Evolutionary conservation across 1,140 invertebrate species (phyloP), one percentile per base, ranked within the genome.

Genomic region (Eupristina koningsbergeri): DNA sequence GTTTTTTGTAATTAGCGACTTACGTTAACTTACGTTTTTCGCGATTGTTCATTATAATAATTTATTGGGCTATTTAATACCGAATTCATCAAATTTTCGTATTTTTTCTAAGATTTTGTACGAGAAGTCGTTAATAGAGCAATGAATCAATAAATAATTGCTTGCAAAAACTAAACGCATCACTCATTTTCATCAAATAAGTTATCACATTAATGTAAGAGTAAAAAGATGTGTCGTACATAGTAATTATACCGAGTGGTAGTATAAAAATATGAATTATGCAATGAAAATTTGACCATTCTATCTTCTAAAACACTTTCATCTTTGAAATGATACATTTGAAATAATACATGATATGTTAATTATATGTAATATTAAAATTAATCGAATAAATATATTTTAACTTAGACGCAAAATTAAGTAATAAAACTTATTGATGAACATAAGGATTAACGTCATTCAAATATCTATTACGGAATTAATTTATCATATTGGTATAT

Each of bases 401-500:
- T 67, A 15, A 31, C 64, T 67, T 34, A 19, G 36, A 34, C 36
- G 34, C 17, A 39, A 58, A 71, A 41, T 71, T 69, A 29, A 69
- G 7, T 22, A 17, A 41, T 41, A 71, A 71, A 39, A 6, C 22
- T 69, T 36, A 36, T 9, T 3, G 63, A 34, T 67, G 63, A 11
- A 69, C 17, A 6, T 69, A 13, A 39, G 36, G 19, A 69, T 69
- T 39, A 69, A 39, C 34, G n/a, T 71, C 22, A 1, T 41, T 71
- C 36, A 41, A 71, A 41, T 39, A 71, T 71, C 67, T 26, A 71
- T 71, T 41, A 41, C 41, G 36, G 22, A 41, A 71, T 71, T 22
- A n/a, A 41, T 71, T 41, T 71, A 36, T 71, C 67, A 71, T n/a
- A 41, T 71, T 41, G n/a, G 41, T 71, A 19, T n/a, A 22, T 41